A percentile compares a stretch with the other conserved stretches of the same genome.
These are phyloP conservation scores for Drosophila baimaii DNA, from an alignment of 1,140 invertebrate genomes.

Conservation along the genomic window DNA sequence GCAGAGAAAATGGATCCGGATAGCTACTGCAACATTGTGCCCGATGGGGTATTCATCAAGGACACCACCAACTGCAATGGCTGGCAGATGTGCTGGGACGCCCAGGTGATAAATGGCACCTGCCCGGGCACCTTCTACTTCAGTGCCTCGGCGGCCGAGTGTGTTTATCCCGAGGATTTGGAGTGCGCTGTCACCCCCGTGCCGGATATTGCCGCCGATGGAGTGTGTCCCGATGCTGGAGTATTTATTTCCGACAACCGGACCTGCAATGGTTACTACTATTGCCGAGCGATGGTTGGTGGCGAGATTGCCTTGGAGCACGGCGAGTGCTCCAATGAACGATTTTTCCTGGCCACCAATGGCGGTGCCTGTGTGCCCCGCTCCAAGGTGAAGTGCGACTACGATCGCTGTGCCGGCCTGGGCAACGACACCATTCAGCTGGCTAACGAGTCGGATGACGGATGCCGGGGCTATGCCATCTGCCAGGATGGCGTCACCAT, in stretches of 20 bases:
- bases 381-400: conserved; percentile 53
- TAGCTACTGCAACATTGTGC: conserved; percentile 72
- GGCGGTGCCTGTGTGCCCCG: conserved; percentile 69
- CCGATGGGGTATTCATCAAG: conserved; percentile 75
- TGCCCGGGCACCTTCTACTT: conserved; percentile 69
- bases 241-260: conserved; percentile 62
- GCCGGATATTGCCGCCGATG: conserved; percentile 26
- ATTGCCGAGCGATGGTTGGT: conserved; percentile 32
- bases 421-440: conserved; percentile 62
- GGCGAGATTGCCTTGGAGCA: conserved; percentile 58
- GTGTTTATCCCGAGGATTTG: conserved; percentile 70
- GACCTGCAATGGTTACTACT: conserved; percentile 75
- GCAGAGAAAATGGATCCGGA: conserved; percentile 56
- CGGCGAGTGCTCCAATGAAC: conserved; percentile 56
- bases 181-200: conserved; percentile 36
- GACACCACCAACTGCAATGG: conserved; percentile 55
- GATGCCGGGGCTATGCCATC: conserved; percentile 61
- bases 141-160: conserved; percentile 50
- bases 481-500: conserved; percentile 72
- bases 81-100: conserved; percentile 72
- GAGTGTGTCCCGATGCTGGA: conserved; percentile 49
- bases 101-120: conserved; percentile 48
- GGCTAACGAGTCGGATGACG: conserved; percentile 70
- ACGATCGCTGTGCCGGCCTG: conserved; percentile 71
- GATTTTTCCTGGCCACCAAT: conserved; percentile 55